phyloP scores from a whole-genome alignment of 2,113 vertebrate genomes.

The Aythya baeri region DNA sequence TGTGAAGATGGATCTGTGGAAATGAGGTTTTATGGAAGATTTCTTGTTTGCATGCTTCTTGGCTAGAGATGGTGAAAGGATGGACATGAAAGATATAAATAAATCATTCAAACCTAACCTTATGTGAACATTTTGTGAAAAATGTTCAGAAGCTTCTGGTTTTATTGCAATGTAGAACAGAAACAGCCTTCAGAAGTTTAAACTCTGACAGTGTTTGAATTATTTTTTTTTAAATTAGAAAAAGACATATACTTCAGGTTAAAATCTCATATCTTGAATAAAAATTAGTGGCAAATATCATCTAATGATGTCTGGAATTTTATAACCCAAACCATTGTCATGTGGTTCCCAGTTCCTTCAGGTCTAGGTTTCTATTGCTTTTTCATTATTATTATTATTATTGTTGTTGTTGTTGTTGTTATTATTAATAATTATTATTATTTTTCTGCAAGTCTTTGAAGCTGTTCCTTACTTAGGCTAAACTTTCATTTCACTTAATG shows the following conservation, averaged over 20 bases:
- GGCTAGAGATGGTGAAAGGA: not conserved
- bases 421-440: not conserved
- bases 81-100: not conserved
- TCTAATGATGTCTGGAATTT: not conserved
- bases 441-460: not conserved
- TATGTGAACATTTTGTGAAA: not conserved
- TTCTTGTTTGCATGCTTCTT: not conserved
- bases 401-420: not conserved
- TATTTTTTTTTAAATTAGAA: not conserved
- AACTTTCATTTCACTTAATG: not conserved
- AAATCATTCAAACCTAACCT: not conserved
- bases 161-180: not conserved
- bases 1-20: not conserved
- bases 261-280: conserved; percentile 7
- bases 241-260: rapidly evolving
- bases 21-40: not conserved
- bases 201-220: not conserved
- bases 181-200: not conserved
- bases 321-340: not conserved
- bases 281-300: not conserved
- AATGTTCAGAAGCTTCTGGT: not conserved
- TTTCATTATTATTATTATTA: not conserved
- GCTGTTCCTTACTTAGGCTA: not conserved
- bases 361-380: not conserved
- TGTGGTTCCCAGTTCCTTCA: not conserved